phyloP scores from a whole-genome alignment of 2,113 vertebrate genomes.

The Rhizomys pruinosus region DNA sequence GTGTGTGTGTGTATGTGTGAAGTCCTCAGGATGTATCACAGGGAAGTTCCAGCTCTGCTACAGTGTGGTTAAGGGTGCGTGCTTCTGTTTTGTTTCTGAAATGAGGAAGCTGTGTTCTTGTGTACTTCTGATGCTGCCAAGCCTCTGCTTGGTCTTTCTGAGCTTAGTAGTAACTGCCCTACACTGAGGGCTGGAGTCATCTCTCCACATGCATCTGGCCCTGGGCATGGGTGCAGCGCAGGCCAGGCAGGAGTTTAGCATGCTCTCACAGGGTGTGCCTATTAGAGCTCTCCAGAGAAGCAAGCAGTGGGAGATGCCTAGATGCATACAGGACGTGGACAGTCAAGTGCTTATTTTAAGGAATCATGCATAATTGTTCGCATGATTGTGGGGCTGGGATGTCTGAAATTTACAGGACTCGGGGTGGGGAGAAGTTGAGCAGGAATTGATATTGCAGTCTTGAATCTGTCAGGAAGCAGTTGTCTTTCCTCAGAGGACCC shows the following conservation, averaged over 20 bases:
- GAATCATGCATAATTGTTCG: not conserved
- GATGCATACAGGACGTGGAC: not conserved
- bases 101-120: not conserved
- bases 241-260: no score
- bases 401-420: not conserved
- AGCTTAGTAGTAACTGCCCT: not conserved
- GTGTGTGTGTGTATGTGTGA: not conserved
- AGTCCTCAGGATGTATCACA: not conserved
- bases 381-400: not conserved
- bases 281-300: not conserved
- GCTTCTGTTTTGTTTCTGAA: slow-evolving; percentile 20
- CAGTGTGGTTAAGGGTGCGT: not conserved
- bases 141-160: not conserved
- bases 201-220: not conserved
- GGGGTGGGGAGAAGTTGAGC: not conserved
- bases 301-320: not conserved
- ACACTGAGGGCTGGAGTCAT: not conserved
- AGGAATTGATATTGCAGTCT: not conserved
- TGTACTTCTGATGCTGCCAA: not conserved
- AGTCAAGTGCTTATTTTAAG: not conserved
- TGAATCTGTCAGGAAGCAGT: not conserved
- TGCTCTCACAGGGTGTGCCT: not conserved
- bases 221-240: not conserved
- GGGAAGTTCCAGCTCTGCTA: not conserved
- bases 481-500: no score